These are phyloP conservation scores for Theocolax elegans DNA, from an alignment of 1,140 invertebrate species.

Conservation along the genomic window DNA sequence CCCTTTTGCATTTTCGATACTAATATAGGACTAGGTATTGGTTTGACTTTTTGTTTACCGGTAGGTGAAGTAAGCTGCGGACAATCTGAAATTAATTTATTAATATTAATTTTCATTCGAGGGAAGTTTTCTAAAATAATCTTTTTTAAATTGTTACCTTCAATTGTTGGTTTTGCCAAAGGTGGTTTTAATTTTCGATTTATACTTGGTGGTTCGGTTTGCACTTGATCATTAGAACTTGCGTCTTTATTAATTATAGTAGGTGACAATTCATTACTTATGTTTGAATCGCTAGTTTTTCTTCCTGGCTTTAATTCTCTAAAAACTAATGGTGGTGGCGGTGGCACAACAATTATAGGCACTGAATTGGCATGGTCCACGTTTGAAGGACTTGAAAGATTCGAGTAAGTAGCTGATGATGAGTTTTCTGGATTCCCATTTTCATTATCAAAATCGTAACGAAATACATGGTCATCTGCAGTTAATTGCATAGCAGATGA, in stretches of 20 bases:
- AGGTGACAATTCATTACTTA: slow-evolving; percentile 62
- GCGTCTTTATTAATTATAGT: slow-evolving; percentile 54
- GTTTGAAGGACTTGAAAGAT: slow-evolving; percentile 70
- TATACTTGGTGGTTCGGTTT: slow-evolving; percentile 67
- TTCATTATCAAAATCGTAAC: slow-evolving; percentile 71
- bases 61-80: slow-evolving; percentile 61
- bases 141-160: slow-evolving; percentile 53
- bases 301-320: slow-evolving; percentile 81
- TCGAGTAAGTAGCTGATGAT: slow-evolving; percentile 70
- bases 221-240: slow-evolving; percentile 59
- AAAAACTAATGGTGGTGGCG: slow-evolving; percentile 71
- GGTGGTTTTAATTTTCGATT: slow-evolving; percentile 71
- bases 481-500: slow-evolving; percentile 74
- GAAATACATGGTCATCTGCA: slow-evolving; percentile 71
- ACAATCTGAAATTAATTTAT: slow-evolving; percentile 32
- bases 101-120: too few relatives aligned
- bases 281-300: slow-evolving; percentile 71
- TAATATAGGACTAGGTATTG: slow-evolving; percentile 69
- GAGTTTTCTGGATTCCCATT: slow-evolving; percentile 68
- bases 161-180: slow-evolving; percentile 54
- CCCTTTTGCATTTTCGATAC: slow-evolving; percentile 50
- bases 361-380: slow-evolving; percentile 53
- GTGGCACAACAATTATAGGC: slow-evolving; percentile 63
- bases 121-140: too few relatives aligned
- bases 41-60: slow-evolving; percentile 60